Percentiles rank a stretch among this genome's conserved stretches.
These are phyloP conservation scores for Anagrus nilaparvatae DNA, from an alignment of 1,140 invertebrate species.

Conservation along the genomic window DNA sequence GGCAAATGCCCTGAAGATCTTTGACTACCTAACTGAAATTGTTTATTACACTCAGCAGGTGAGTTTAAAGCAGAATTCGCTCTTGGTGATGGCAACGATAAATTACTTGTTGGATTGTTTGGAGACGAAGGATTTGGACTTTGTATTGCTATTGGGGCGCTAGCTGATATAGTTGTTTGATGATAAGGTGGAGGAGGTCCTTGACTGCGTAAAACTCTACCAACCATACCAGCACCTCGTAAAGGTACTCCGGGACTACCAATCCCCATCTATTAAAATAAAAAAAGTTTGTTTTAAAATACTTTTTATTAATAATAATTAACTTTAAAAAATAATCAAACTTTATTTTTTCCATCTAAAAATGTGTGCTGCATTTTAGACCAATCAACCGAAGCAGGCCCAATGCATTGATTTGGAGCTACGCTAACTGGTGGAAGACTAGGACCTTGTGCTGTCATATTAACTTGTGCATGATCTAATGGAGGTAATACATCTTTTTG, in stretches of 20 bases:
- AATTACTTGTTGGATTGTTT: constrained; percentile 57
- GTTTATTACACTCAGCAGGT: constrained; percentile 49
- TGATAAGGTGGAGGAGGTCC: constrained; percentile 82
- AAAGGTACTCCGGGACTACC: constrained; percentile 13
- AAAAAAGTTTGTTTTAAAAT: not conserved
- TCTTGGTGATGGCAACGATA: constrained; percentile 60
- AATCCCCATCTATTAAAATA: constrained; percentile 15
- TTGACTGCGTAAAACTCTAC: constrained; percentile 55
- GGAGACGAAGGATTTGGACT: constrained; percentile 62
- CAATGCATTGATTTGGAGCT: constrained; percentile 39
- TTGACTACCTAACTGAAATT: constrained; percentile 41
- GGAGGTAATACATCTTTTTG: constrained; percentile 41
- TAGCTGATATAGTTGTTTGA: constrained; percentile 69
- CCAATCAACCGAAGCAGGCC: constrained; percentile 64
- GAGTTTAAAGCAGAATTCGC: constrained; percentile 61
- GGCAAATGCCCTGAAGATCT: constrained; percentile 42
- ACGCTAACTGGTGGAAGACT: constrained; percentile 37
- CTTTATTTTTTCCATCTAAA: constrained; percentile 57
- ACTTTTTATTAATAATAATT: not conserved
- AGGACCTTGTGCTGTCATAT: constrained; percentile 26
- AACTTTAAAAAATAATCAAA: constrained; percentile 11
- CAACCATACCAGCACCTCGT: constrained; percentile 2
- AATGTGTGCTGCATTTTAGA: constrained; percentile 79
- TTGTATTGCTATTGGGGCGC: constrained; percentile 69
- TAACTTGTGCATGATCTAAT: constrained; percentile 38